Base-by-base conservation (phyloP, 2,888 invertebrate genomes). In the Spodoptera picta region DNA sequence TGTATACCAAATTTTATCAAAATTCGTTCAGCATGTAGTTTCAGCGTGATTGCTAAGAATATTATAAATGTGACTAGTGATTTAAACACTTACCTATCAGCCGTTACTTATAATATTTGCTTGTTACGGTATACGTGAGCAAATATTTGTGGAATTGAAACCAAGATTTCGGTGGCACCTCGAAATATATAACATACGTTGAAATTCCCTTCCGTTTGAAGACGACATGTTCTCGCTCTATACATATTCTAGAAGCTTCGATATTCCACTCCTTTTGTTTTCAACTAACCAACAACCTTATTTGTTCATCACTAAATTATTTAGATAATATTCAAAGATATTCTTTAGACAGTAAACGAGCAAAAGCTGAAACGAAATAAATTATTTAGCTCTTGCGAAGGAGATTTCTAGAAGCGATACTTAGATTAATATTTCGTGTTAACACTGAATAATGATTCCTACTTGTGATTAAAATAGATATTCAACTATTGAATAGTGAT, bases 301-400 rank as follows among this genome's bases (percentile, higher is more conserved):
- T 24, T 69, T 45, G 59, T 67, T 53, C 27, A 51, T 54, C 7
- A 19, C 42, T 73, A 31, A 69, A 73, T 52, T 60, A 69, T 73
- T 67, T 10, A 73, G 31, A 45, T 31, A 67, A 52, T 73, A 55
- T 27, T 51, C 19, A 42, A 52, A 55, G 44, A 65, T 19, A 41
- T 9, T 44, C 19, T 43, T 10, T 3, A 9, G 14, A 19, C 3
- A 14, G 23, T 10, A 55, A 48, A 24, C n/a, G 43, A 51, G 46
- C 9, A 54, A 50, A 42, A 47, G n/a, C n/a, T 24, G 14, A 44
- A 41, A 43, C 42, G 45, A 42, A 19, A 12, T 67, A 24, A 67
- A 73, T 55, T 55, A 48, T 52, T 51, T 31, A 69, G 11, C 4
- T 0, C 31, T 58, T 7, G n/a, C 4, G 1, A 23, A 45, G 50